phyloP scores from a whole-genome alignment of 1,140 invertebrate genomes.

The Brachionus koreanus region DNA sequence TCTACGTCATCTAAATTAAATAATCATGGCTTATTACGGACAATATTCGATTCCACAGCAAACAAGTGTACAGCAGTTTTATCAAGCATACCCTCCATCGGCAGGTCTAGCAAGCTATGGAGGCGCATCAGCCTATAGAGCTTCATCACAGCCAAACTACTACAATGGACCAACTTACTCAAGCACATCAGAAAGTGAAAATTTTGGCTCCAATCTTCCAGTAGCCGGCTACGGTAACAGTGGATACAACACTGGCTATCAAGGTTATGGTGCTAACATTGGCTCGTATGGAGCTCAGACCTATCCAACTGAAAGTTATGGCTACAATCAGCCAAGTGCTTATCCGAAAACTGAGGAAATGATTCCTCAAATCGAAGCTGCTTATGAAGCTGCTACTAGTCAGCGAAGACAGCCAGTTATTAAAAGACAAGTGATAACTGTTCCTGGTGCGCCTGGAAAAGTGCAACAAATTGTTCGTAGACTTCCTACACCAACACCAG shows the following conservation, averaged over 20 bases:
- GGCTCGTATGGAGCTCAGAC: slow-evolving; percentile 2
- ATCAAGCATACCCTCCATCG: neutral
- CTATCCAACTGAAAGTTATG: neutral
- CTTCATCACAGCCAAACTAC: neutral
- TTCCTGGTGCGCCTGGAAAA: slow-evolving; percentile 17
- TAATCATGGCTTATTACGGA: slow-evolving; percentile 25
- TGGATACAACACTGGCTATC: slow-evolving; percentile 11
- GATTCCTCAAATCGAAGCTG: slow-evolving; percentile 28
- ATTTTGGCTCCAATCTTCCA: neutral
- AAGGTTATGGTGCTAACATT: neutral
- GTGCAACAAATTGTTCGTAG: slow-evolving; percentile 29
- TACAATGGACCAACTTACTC: slow-evolving; percentile 25
- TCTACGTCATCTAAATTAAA: slow-evolving; percentile 14
- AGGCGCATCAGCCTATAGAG: slow-evolving; percentile 17
- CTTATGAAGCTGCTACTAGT: slow-evolving; percentile 21
- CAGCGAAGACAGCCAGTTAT: slow-evolving; percentile 35
- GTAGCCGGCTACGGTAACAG: slow-evolving; percentile 23
- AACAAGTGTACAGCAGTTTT: slow-evolving; percentile 11
- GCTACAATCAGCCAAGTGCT: neutral
- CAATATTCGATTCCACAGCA: neutral
- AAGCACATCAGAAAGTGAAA: slow-evolving; percentile 38
- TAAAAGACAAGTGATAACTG: slow-evolving; percentile 28
- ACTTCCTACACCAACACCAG: slow-evolving; percentile 35
- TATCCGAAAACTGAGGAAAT: neutral
- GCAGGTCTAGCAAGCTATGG: slow-evolving; percentile 33